Base-by-base conservation (phyloP, 30 jellyfish, hydroid and myxozoan genomes). In the Aurelia coerulea region DNA sequence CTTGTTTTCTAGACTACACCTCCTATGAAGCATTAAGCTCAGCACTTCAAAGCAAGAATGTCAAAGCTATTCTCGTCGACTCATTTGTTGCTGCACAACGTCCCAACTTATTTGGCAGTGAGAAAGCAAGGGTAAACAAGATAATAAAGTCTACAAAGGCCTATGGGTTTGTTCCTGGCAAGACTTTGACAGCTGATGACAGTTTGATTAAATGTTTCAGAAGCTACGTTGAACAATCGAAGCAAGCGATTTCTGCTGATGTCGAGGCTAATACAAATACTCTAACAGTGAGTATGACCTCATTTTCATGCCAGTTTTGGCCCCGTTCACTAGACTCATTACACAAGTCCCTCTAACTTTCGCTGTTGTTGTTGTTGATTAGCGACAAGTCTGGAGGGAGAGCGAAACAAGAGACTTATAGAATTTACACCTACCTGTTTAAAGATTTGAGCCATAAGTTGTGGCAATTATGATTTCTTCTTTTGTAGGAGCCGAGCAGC, bases 31-130 rank as follows among this genome's bases (percentile, higher is more conserved):
- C 39, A n/a, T 16, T 94, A 79, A 73, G 84, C 53, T 59, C 49
- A 4, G 96, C 95, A 1, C 73, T 94, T 76, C 34, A 62, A n/a
- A 80, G 39, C 11, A 53, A 65, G 19, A 87, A 79, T 12, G 88
- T 94, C 68, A 67, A 89, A 53, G 99, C 97, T 12, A 76, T 69
- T 2, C 95, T 94, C 46, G 56, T 94, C 66, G 99, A 94, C 71
- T 51, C 97, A 4, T 82, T 82, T 75, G 99, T 94, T 14, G 97
- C 97, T 17, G 99, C 97, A 3, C 96, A 88, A 63, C 93, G 85
- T 12, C 87, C 85, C 1, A 64, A 59, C 63, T 58, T 60, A 5
- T 80, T 88, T 41, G 81, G 84, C 41, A 35, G 54, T 12, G 14
- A 68, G 17, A 86, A 58, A 10, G 85, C 86, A 13, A 92, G 99